Evolutionary conservation across 2,113 vertebrate genomes (phyloP), one percentile per base, ranked within the genome.

Genomic region (Sclerurus mexicanus): DNA sequence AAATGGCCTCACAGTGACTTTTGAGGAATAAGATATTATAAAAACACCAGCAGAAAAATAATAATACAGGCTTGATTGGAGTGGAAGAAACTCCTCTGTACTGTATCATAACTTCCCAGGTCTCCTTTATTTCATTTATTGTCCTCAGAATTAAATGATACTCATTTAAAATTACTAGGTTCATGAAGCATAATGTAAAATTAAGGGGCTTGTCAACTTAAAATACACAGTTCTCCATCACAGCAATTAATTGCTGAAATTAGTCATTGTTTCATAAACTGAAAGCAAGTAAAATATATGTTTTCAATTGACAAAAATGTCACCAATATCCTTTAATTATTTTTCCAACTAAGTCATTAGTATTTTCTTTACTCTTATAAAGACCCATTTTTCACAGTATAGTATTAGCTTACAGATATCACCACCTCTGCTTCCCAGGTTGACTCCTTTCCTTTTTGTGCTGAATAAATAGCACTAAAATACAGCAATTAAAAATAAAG

Each of bases 231-330:
- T 64, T 92, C 91, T 94, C 94, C 66, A 63, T 95, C 89, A 94
- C 53, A 91, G 85, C 87, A 96, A 96, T 90, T 93, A 95, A 91
- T 68, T 84, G 85, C 33, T 84, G 71, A 91, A 97, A 96, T 97
- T 71, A 92, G 91, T 89, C 94, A 96, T 96, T 97, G 93, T 96
- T 97, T 97, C 97, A 81, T 88, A 93, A 96, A 94, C 74, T 85
- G 55, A 95, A 94, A 85, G 68, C 40, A 84, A 93, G 88, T 92
- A 96, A 97, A 96, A 92, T 96, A 87, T 18, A 85, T 71, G 92
- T 92, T 96, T 95, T 85, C 78, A 82, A 76, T 95, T 85, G 80
- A 95, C 55, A 90, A 88, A 94, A 96, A 93, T 85, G 82, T 71
- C 89, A 94, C 78, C 87, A 92, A 83, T 95, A 94, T 92, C 68